Percentiles rank a stretch among this genome's conserved stretches.
Evolutionary conservation across 2,113 vertebrate genomes (phyloP).

Genomic region (Fukomys damarensis): DNA sequence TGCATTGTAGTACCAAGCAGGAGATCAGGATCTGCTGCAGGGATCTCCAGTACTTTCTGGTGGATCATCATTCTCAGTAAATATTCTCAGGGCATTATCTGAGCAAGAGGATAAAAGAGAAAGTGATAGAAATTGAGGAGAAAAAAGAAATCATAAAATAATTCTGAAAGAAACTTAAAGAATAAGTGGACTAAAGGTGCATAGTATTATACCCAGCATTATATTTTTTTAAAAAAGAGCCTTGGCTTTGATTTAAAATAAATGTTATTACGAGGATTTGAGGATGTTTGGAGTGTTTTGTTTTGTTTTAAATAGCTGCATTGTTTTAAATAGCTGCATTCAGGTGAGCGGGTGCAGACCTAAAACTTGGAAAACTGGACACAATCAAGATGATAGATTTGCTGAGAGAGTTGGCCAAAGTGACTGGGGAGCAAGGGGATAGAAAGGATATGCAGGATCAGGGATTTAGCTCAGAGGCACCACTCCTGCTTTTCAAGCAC

Average conservation of each 20-base stretch:
- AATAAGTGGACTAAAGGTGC: neutral
- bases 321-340: neutral
- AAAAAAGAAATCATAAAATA: neutral
- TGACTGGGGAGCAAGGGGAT: neutral
- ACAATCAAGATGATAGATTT: neutral
- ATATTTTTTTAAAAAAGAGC: neutral
- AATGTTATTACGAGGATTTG: neutral
- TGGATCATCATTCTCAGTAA: constrained; percentile 1
- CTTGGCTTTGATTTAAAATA: constrained; percentile 3
- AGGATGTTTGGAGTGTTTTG: neutral
- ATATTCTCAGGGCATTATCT: neutral
- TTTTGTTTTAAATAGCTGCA: neutral
- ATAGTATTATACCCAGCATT: neutral
- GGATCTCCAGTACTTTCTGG: neutral
- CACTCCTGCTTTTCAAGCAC: too few relatives aligned
- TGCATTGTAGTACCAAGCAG: too few relatives aligned
- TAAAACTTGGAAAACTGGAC: neutral
- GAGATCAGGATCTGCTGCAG: too few relatives aligned
- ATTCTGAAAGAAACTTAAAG: neutral
- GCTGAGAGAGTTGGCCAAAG: constrained; percentile 8
- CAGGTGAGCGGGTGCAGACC: neutral
- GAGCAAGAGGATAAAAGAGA: neutral
- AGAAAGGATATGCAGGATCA: neutral
- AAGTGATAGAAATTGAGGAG: neutral
- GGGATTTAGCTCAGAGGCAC: too few relatives aligned